Percentiles rank a stretch among this genome's conserved stretches.
Evolutionary conservation across 2,888 invertebrate species (phyloP).

Genomic region (Teleogryllus oceanicus): DNA sequence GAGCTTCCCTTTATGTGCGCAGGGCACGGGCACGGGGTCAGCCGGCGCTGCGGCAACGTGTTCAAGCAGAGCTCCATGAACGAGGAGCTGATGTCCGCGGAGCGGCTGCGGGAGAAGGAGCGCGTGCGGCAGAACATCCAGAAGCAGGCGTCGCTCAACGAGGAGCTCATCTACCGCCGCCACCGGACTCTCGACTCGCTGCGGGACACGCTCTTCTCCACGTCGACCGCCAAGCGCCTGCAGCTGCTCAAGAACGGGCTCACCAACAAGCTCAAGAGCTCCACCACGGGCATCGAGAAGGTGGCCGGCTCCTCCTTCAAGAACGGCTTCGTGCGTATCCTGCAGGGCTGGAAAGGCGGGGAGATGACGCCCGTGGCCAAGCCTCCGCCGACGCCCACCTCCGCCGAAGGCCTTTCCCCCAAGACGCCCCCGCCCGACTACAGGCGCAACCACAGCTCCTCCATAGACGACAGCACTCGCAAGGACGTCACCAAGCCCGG

Average conservation of each 20-base stretch:
- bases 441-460: constrained; percentile 29
- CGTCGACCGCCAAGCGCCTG: constrained; percentile 69
- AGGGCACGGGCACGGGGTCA: constrained; percentile 32
- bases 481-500: constrained; percentile 42
- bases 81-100: constrained; percentile 85
- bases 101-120: constrained; percentile 78
- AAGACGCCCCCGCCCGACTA: constrained; percentile 33
- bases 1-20: too few relatives aligned
- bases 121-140: constrained; percentile 76
- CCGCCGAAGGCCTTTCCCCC: constrained; percentile 31
- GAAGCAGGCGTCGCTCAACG: constrained; percentile 84
- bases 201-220: constrained; percentile 69
- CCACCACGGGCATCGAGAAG: constrained; percentile 78
- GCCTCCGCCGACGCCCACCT: constrained; percentile 32
- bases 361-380: constrained; percentile 43
- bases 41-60: constrained; percentile 54
- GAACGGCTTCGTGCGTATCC: constrained; percentile 76
- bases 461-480: constrained; percentile 26
- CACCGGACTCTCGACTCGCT: constrained; percentile 65
- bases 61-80: constrained; percentile 83
- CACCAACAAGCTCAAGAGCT: constrained; percentile 77
- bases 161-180: constrained; percentile 70
- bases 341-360: constrained; percentile 73
- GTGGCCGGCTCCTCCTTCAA: constrained; percentile 66
- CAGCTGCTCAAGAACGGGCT: constrained; percentile 75